phyloP scores from a whole-genome alignment of 2,797 vertebrate species.

The Acanthornis magna region DNA sequence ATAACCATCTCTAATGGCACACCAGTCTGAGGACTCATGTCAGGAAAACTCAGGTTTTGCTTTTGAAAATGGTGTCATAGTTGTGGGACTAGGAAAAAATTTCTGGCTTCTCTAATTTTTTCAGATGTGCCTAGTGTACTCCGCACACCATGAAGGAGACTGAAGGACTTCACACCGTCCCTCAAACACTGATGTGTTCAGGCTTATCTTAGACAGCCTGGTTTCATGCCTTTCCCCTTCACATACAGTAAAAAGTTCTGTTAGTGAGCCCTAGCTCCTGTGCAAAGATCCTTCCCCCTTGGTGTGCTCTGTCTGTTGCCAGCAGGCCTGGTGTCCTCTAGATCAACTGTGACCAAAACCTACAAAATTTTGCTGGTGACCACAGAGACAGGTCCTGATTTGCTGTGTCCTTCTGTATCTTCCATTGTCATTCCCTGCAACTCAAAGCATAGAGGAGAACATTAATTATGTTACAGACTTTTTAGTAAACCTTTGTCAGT shows the following conservation, averaged over 20 bases:
- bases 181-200: neutral
- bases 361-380: neutral
- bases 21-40: neutral
- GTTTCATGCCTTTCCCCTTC: neutral
- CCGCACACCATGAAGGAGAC: neutral
- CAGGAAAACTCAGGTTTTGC: neutral
- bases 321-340: neutral
- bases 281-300: neutral
- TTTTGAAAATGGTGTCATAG: neutral
- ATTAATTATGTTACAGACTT: neutral
- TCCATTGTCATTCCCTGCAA: neutral
- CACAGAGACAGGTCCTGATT: neutral
- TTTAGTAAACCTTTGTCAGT: neutral
- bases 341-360: neutral
- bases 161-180: accelerated
- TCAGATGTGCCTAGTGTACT: neutral
- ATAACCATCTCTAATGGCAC: neutral
- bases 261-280: neutral
- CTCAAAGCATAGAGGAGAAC: neutral
- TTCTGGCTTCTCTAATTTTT: neutral
- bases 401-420: neutral
- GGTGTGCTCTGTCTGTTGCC: neutral
- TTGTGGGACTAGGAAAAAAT: neutral
- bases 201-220: neutral
- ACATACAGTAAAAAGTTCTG: neutral